A percentile compares a stretch with the other conserved stretches of the same genome.
Conservation (phyloP, 2,797 vertebrate species). For the Enteromius mattozi region DNA sequence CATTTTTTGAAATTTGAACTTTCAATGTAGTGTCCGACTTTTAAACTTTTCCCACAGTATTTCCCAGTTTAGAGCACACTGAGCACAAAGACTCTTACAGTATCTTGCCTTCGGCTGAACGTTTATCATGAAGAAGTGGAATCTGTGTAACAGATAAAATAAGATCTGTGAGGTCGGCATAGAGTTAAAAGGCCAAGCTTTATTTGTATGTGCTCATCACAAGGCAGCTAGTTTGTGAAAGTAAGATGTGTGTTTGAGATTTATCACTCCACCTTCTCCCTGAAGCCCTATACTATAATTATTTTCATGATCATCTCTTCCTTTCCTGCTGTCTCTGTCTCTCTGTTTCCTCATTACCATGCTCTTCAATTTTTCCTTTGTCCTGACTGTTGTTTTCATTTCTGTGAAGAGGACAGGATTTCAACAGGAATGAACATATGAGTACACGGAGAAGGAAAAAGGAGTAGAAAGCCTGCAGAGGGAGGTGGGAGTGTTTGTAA, state of each 20-base stretch:
- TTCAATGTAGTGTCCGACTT: background rate
- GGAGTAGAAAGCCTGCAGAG: constrained; percentile 5
- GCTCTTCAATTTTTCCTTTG: background rate
- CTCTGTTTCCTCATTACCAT: background rate
- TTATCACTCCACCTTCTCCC: background rate
- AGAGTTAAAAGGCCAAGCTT: constrained; percentile 15
- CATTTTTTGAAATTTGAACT: background rate
- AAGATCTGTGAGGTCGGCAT: constrained; percentile 28
- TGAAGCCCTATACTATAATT: background rate
- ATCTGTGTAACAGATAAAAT: constrained; percentile 21
- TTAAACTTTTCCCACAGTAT: background rate
- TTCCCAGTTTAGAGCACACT: background rate
- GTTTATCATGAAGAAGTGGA: constrained; percentile 10
- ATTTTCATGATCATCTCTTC: background rate
- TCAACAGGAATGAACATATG: constrained; percentile 1
- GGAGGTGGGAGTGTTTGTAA: constrained; percentile 4
- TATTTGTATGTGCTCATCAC: background rate
- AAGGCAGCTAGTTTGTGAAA: constrained; percentile 11
- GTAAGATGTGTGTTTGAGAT: background rate
- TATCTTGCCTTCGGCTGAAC: background rate
- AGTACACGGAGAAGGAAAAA: constrained; percentile 1
- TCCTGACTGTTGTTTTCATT: background rate
- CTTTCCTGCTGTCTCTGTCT: background rate
- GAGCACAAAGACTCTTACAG: background rate
- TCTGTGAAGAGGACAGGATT: background rate